Evolutionary conservation across 2,113 vertebrate species (phyloP).

Genomic region (Rynchops niger): DNA sequence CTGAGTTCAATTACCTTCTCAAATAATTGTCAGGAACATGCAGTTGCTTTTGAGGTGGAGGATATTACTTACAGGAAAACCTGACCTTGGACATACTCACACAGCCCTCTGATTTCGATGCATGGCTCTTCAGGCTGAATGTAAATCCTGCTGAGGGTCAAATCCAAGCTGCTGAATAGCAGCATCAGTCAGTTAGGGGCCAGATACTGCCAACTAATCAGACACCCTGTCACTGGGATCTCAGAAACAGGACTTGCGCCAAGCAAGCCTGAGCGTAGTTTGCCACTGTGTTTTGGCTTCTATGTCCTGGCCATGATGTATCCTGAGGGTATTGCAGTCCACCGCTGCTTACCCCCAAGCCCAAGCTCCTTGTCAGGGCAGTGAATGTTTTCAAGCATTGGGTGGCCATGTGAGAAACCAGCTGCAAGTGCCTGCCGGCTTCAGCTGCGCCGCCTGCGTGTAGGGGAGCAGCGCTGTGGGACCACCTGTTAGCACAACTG

Average conservation of each 20-base stretch:
- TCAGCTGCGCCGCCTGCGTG: accelerated
- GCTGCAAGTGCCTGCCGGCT: background rate
- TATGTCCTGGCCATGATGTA: background rate
- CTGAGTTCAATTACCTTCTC: conserved; percentile 40
- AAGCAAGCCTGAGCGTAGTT: background rate
- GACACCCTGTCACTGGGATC: background rate
- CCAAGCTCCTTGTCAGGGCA: background rate
- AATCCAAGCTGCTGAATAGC: conserved; percentile 26
- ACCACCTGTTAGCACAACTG: background rate
- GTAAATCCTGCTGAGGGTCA: conserved; percentile 21
- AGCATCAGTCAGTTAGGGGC: background rate
- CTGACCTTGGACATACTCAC: background rate
- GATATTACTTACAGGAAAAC: conserved; percentile 15
- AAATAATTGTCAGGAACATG: conserved; percentile 17
- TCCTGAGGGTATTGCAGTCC: background rate
- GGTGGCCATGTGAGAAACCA: background rate
- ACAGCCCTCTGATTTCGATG: background rate
- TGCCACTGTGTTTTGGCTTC: background rate
- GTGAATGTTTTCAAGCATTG: background rate
- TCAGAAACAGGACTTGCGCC: background rate
- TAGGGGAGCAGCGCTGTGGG: accelerated
- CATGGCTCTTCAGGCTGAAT: background rate
- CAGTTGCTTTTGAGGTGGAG: conserved; percentile 5
- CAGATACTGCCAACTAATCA: background rate
- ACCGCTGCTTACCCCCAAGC: background rate